Base-by-base conservation (phyloP, 2,797 vertebrate genomes). In the Tinamus major region DNA sequence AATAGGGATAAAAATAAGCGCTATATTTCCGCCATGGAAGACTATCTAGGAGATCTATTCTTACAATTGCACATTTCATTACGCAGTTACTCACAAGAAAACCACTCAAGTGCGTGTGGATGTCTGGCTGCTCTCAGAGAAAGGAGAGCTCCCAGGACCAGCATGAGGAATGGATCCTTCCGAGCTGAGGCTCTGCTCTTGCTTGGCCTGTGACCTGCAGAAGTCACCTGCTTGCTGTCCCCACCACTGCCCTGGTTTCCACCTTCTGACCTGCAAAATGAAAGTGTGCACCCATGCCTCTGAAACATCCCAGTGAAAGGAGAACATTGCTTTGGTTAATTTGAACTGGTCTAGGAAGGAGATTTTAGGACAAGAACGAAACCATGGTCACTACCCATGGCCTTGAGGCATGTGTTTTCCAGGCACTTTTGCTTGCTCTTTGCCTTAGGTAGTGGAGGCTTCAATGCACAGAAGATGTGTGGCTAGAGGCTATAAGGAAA, bases 1-100 rank as follows among this genome's bases (percentile, higher is more conserved):
- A 94, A 53, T 0, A 0, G 64, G 76, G 93, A 96, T 89, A 93
- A 93, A 95, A 95, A 95, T 85, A 95, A 91, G 20, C 17, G 27
- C 72, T 80, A 91, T 78, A 75, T 91, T 95, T 95, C 89, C 29
- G 1, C 49, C 58, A 2, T 55, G 78, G 93, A 94, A 63, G 68
- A 78, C 83, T 13, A 58, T 92, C 72, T 46, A 29, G 0, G 2
- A 79, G 81, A 92, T 89, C 81, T 93, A 8, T 56, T 59, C 51
- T 80, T 6, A 1, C 48, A 53, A 41, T 23, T 17, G 61, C 78
- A 23, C 59, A 9, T 75, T 6, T 70, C 9, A 24, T 46, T 59
- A 26, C 62, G 19, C 65, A 65, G 21, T 44, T 29, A 8, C 82
- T 85, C 72, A 58, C 70, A 79, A 55, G 65, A 21, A 37, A 91